phyloP scores from a whole-genome alignment of 2,888 invertebrate genomes.

The Nycteola revayana region DNA sequence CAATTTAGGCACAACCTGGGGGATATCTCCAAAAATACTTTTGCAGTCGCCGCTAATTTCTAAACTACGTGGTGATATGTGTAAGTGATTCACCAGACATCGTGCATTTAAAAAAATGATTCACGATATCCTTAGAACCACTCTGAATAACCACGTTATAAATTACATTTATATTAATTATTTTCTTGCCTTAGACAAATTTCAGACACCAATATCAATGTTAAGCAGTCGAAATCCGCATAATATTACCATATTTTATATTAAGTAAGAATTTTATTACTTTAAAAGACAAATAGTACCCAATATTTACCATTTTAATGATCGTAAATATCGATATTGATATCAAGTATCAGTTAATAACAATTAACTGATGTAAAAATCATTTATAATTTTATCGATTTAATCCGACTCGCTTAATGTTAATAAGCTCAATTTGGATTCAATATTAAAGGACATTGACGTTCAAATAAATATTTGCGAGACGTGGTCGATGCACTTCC shows the following conservation, averaged over 20 bases:
- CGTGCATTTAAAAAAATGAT: conserved; percentile 33
- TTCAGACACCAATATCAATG: conserved; percentile 24
- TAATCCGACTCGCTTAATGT: background rate
- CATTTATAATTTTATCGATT: conserved; percentile 1
- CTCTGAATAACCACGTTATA: conserved; percentile 21
- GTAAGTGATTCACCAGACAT: too few relatives aligned
- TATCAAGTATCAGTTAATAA: background rate
- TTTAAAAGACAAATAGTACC: background rate
- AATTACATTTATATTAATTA: conserved; percentile 17
- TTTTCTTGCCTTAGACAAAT: conserved; percentile 17
- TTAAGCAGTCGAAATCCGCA: conserved; percentile 23
- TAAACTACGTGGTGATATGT: conserved; percentile 3
- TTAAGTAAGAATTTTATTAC: background rate
- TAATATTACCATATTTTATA: conserved; percentile 32
- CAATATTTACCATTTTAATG: conserved; percentile 20
- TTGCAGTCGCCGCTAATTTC: conserved; percentile 29
- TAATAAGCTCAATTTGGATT: background rate
- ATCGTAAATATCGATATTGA: conserved; percentile 4
- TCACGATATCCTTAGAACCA: conserved; percentile 32
- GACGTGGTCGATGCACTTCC: conserved; percentile 55
- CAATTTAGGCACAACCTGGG: conserved; percentile 56
- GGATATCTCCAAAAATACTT: conserved; percentile 65
- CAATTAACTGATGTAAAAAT: background rate
- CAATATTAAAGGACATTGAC: conserved; percentile 9
- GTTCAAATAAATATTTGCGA: conserved; percentile 17